These are phyloP conservation scores for Gambusia holbrooki DNA, from an alignment of 2,113 vertebrate genomes.

Conservation along the genomic window DNA sequence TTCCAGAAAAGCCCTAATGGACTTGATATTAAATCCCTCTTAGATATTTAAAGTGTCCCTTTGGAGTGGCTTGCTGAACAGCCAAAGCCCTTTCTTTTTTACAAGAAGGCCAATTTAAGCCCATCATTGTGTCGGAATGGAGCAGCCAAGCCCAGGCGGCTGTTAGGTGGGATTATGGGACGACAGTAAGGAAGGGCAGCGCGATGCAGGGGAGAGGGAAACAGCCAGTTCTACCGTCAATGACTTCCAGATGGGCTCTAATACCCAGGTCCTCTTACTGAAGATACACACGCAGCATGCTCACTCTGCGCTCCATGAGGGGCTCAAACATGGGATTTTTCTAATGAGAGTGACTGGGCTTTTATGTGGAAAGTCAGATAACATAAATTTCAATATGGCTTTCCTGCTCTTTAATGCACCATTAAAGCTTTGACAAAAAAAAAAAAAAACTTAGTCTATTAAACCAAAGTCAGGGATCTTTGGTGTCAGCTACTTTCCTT, in stretches of 20 bases:
- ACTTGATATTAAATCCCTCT: constrained; percentile 97
- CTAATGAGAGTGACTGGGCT: constrained; percentile 78
- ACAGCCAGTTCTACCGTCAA: constrained; percentile 82
- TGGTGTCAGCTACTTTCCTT: constrained; percentile 36
- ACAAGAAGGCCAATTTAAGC: constrained; percentile 95
- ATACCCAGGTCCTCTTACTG: constrained; percentile 68
- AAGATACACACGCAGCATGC: constrained; percentile 69
- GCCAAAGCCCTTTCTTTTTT: constrained; percentile 81
- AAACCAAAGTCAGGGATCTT: constrained; percentile 34
- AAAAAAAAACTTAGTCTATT: constrained; percentile 43
- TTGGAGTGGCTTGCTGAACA: constrained; percentile 86
- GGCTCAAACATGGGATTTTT: constrained; percentile 72
- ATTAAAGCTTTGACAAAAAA: constrained; percentile 57
- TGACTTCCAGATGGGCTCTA: constrained; percentile 89
- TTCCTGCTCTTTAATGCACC: constrained; percentile 51
- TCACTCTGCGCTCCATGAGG: constrained; percentile 58
- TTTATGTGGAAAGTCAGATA: constrained; percentile 81
- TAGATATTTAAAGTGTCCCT: constrained; percentile 93
- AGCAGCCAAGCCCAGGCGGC: constrained; percentile 72
- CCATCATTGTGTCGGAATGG: constrained; percentile 75
- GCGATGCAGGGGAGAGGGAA: constrained; percentile 78
- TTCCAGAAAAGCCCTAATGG: constrained; percentile 93
- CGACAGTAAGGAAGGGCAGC: constrained; percentile 83
- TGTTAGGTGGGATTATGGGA: constrained; percentile 83
- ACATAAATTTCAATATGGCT: constrained; percentile 71